phyloP scores from a whole-genome alignment of 2,888 invertebrate species.

The Sarcophaga carnaria region DNA sequence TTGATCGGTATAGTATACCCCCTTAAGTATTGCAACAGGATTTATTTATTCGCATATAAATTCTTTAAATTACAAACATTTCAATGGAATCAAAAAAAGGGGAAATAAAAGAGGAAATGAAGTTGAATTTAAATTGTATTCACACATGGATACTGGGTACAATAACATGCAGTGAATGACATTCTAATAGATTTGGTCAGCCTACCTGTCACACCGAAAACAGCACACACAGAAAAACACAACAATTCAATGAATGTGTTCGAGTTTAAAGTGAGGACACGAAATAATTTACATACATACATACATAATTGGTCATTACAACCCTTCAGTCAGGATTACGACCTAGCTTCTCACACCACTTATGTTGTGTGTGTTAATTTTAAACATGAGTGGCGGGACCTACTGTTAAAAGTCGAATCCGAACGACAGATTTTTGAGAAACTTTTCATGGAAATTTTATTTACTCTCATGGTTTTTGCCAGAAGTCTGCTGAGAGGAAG shows the following conservation, averaged over 20 bases:
- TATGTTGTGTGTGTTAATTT: too few species aligned
- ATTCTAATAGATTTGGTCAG: conserved; percentile 48
- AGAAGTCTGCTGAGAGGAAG: too few species aligned
- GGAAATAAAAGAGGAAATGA: conserved; percentile 1
- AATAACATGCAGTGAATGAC: conserved; percentile 28
- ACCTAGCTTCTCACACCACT: too few species aligned
- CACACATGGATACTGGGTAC: conserved; percentile 28
- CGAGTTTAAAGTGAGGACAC: neutral
- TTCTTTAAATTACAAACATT: conserved; percentile 43
- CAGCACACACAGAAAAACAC: neutral
- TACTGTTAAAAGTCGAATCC: too few species aligned
- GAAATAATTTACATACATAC: neutral
- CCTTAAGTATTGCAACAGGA: conserved; percentile 27
- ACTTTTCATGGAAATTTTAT: too few species aligned
- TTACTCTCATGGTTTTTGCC: too few species aligned
- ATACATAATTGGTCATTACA: too few species aligned
- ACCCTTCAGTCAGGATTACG: too few species aligned
- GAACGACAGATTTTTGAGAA: too few species aligned
- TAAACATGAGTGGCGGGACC: too few species aligned
- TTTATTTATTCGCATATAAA: conserved; percentile 50
- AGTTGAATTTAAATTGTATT: conserved; percentile 40
- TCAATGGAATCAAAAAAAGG: neutral
- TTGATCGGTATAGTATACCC: too few species aligned
- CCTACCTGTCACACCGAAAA: conserved; percentile 25
- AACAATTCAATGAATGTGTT: neutral